These are phyloP conservation scores for Zoanthus sansibaricus DNA, from an alignment of 92 coral and sea anemone species.

Conservation along the genomic window DNA sequence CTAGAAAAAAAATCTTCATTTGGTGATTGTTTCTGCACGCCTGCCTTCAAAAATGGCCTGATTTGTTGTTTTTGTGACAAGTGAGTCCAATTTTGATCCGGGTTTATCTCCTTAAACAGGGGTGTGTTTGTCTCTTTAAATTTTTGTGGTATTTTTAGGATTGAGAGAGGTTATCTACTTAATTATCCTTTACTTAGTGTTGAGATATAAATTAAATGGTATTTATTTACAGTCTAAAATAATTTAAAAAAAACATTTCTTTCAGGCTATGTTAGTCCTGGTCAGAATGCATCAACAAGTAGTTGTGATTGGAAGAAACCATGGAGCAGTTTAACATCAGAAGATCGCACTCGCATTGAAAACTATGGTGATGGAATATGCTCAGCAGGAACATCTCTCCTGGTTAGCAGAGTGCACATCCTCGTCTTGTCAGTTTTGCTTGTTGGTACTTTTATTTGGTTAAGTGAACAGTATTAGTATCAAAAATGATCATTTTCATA, in stretches of 20 bases:
- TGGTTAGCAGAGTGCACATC: background rate
- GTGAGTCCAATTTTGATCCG: too few species aligned
- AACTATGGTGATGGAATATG: slow-evolving; percentile 6
- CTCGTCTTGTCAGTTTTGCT: background rate
- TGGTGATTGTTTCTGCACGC: too few species aligned
- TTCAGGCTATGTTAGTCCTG: background rate
- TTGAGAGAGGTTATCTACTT: too few species aligned
- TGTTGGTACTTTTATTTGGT: background rate
- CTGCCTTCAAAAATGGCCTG: too few species aligned
- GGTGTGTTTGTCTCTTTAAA: too few species aligned
- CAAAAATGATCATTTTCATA: background rate
- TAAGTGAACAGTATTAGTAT: background rate
- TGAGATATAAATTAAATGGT: background rate
- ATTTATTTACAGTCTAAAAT: background rate
- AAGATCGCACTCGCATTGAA: background rate
- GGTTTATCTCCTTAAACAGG: too few species aligned
- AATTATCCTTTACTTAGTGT: too few species aligned
- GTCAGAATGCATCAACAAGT: background rate
- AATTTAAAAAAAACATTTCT: too few species aligned
- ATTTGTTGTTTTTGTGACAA: too few species aligned
- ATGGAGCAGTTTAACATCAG: slow-evolving; percentile 11
- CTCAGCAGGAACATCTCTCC: background rate
- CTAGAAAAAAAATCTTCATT: too few species aligned
- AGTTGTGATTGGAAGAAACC: slow-evolving; percentile 1
- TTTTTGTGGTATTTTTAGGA: too few species aligned